Evolutionary conservation across 2,113 vertebrate species (phyloP), one percentile per base, ranked within the genome.

Genomic region (Myrmecobius fasciatus): DNA sequence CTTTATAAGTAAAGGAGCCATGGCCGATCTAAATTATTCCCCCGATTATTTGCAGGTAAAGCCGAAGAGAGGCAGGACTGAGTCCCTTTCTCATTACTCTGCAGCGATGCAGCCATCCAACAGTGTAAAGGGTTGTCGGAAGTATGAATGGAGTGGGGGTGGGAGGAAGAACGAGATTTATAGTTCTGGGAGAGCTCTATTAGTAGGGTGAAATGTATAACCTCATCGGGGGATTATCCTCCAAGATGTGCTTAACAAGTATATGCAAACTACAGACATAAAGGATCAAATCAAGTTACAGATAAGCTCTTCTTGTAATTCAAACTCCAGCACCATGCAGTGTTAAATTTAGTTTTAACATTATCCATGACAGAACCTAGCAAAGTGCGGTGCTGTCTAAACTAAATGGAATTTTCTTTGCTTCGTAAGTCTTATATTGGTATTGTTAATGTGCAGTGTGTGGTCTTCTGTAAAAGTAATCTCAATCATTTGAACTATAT

Each of bases 401-500:
- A 28, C 48, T 52, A 89, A 92, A 53, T 90, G 90, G 67, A 89
- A 8, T 95, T 93, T 92, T 28, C 53, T 51, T 89, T 53, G 54
- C 36, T 24, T 47, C 89, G 4, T 3, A 7, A 91, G 53, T 48
- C 56, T 12, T 1, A 0, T 20, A 8, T 24, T 6, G 31, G 46
- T 11, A 52, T 46, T 48, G 47, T 31, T 49, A 0, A 47, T 6
- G 53, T 52, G 75, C 17, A 8, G 7, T 54, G 5, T 53, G 6
- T 52, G 25, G 52, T 94, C 14, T 97, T 92, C 51, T 93, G 96
- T 94, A 91, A 93, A 97, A 95, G 92, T 91, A 36, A 67, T 28
- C 93, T n/a, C 75, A 90, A 51, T 25, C 48, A 3, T 89, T 28
- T 52, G 31, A 93, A 95, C 90, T 83, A 0, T 52, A 3, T 92